These are phyloP conservation scores for Brachypteracias leptosomus DNA, from an alignment of 2,113 vertebrate genomes.

Conservation along the genomic window DNA sequence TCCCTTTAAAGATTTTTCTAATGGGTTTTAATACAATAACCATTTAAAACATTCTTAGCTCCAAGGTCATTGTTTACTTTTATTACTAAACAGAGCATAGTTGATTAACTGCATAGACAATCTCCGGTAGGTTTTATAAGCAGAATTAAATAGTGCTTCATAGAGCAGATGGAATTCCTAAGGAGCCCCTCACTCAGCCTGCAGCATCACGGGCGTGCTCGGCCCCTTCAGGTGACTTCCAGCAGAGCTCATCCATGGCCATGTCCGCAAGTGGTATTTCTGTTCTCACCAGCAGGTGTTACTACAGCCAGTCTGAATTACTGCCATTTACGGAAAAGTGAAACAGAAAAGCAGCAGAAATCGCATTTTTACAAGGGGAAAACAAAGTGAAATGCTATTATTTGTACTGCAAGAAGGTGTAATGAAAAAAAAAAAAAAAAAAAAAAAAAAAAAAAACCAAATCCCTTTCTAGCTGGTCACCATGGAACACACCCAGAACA, in stretches of 20 bases:
- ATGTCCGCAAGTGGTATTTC: not conserved
- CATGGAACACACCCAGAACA: not conserved
- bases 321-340: not conserved
- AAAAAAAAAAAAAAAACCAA: not conserved
- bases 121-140: not conserved
- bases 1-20: not conserved
- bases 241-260: not conserved
- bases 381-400: not conserved
- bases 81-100: slow-evolving; percentile 5
- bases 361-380: not conserved
- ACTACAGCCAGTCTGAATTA: not conserved
- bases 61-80: not conserved
- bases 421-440: not conserved
- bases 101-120: slow-evolving; percentile 30
- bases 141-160: not conserved
- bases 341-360: not conserved
- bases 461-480: not conserved
- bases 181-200: not conserved
- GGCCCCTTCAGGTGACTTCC: not conserved
- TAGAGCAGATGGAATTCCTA: not conserved
- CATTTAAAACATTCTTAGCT: not conserved
- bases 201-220: not conserved
- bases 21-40: not conserved
- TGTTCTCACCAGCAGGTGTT: not conserved
- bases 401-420: not conserved